These are phyloP conservation scores for Hyaena hyaena DNA, from an alignment of 2,113 vertebrate species.

Conservation along the genomic window DNA sequence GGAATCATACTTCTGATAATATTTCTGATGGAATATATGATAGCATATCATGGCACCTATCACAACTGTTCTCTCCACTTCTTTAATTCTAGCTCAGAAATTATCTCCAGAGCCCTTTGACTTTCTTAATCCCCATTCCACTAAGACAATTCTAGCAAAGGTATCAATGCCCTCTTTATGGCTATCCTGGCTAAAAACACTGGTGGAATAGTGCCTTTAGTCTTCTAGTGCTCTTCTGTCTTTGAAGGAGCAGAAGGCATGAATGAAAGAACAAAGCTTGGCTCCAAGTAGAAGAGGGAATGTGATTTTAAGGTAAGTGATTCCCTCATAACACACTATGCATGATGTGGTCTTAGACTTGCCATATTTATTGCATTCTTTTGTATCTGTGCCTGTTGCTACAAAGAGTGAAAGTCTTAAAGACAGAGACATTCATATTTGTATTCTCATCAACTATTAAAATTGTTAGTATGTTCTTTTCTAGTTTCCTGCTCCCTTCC, in stretches of 20 bases:
- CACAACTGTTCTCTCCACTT: background rate
- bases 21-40: background rate
- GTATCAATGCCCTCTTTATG: background rate
- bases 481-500: background rate
- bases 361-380: background rate
- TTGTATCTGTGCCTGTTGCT: background rate
- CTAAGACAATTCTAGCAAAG: background rate
- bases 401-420: background rate
- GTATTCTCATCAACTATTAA: background rate
- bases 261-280: background rate
- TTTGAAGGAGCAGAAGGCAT: too few species aligned
- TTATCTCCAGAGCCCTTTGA: background rate
- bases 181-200: background rate
- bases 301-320: background rate
- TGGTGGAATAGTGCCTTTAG: background rate
- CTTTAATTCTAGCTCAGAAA: background rate
- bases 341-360: background rate
- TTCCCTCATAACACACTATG: background rate
- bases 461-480: background rate
- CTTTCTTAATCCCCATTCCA: background rate
- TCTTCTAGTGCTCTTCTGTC: background rate
- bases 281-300: background rate
- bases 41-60: background rate
- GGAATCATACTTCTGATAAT: background rate
- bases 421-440: background rate